phyloP scores from a whole-genome alignment of 2,113 vertebrate genomes.

The Crotophaga sulcirostris region DNA sequence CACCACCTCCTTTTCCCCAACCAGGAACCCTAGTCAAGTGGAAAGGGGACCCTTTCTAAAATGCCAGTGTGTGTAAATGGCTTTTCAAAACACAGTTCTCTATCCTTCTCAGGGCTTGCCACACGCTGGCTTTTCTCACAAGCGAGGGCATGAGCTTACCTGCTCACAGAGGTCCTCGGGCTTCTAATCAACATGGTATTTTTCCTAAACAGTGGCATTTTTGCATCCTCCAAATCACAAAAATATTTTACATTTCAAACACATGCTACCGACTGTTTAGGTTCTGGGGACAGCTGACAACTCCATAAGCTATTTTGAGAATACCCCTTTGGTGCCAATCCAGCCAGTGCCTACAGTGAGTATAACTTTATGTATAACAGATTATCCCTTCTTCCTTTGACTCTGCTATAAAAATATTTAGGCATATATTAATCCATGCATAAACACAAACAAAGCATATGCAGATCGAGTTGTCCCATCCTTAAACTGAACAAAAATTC shows the following conservation, averaged over 20 bases:
- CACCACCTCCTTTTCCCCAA: accelerated
- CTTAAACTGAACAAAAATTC: background rate
- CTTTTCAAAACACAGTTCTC: background rate
- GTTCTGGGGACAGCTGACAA: background rate
- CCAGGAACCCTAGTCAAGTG: too few relatives aligned
- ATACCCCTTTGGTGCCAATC: background rate
- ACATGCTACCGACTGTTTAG: background rate
- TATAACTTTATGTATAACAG: background rate
- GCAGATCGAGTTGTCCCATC: background rate
- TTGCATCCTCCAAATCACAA: background rate
- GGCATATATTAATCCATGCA: background rate
- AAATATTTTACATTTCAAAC: background rate
- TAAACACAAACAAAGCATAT: background rate
- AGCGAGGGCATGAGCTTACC: background rate
- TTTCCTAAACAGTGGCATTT: background rate
- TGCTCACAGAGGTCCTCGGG: background rate
- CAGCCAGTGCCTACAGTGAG: accelerated
- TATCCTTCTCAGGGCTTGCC: background rate
- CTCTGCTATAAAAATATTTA: background rate
- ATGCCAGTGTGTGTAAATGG: background rate
- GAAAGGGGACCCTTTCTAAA: background rate
- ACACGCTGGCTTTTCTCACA: accelerated
- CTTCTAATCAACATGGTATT: background rate
- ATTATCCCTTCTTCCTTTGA: background rate
- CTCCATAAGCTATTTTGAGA: background rate